Percentiles rank a stretch among this genome's conserved stretches.
Conservation (phyloP, 2,113 vertebrate genomes). For the Junco hyemalis region DNA sequence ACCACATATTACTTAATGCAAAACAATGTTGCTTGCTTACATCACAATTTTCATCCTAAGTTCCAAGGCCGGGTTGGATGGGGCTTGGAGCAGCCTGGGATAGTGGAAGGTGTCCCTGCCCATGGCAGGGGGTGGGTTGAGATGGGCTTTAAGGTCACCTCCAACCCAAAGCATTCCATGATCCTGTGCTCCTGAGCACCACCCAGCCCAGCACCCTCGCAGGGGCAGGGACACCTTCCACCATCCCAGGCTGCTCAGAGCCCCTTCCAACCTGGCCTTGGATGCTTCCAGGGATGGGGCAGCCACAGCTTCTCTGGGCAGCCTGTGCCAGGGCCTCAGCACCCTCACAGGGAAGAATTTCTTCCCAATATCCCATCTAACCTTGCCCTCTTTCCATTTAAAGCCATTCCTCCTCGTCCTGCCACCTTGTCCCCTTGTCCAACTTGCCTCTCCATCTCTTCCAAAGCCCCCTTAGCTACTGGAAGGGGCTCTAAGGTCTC, state of each 20-base stretch:
- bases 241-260: background rate
- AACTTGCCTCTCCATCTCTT: background rate
- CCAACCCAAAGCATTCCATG: background rate
- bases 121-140: too few species aligned
- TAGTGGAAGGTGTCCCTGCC: background rate
- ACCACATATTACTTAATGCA: rapidly evolving
- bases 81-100: background rate
- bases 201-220: background rate
- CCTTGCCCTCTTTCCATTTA: background rate
- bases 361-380: background rate
- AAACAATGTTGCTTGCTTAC: background rate
- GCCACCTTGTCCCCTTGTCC: background rate
- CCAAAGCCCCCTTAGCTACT: background rate
- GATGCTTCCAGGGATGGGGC: background rate
- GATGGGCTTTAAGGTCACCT: background rate
- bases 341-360: background rate
- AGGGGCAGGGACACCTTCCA: background rate
- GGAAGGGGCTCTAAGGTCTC: background rate
- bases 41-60: background rate
- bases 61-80: background rate
- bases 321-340: rapidly evolving
- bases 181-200: background rate
- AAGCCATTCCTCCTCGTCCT: background rate
- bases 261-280: background rate
- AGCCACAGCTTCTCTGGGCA: background rate